Evolutionary conservation across 2,113 vertebrate genomes (phyloP).

Genomic region (Excalfactoria chinensis): DNA sequence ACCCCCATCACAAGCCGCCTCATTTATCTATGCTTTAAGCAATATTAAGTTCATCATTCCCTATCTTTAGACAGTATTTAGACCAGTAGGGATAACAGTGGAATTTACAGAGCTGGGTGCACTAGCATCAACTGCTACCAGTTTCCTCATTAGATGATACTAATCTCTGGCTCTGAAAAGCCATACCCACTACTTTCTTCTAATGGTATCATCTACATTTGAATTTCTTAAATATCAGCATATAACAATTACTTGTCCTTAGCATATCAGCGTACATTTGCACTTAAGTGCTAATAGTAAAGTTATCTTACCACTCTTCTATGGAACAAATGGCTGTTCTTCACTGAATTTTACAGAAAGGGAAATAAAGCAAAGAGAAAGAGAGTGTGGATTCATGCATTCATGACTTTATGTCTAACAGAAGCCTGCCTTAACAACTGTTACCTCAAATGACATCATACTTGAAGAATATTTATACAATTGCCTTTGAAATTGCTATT

Average conservation of each 20-base stretch:
- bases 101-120: background rate
- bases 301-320: background rate
- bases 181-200: background rate
- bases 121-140: background rate
- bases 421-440: background rate
- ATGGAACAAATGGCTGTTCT: background rate
- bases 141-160: background rate
- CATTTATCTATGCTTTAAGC: background rate
- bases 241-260: background rate
- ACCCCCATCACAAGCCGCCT: fast-evolving
- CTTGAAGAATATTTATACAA: background rate
- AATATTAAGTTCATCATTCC: background rate
- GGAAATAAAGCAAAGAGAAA: background rate
- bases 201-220: background rate
- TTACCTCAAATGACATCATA: background rate
- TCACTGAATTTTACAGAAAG: background rate
- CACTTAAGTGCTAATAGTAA: background rate
- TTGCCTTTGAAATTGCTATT: background rate
- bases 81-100: background rate
- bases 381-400: background rate
- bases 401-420: background rate
- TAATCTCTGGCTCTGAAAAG: background rate
- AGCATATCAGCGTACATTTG: background rate
- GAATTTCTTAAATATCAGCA: background rate
- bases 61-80: background rate